Conservation (phyloP, 2,797 vertebrate genomes). For the Eulemur mongoz region DNA sequence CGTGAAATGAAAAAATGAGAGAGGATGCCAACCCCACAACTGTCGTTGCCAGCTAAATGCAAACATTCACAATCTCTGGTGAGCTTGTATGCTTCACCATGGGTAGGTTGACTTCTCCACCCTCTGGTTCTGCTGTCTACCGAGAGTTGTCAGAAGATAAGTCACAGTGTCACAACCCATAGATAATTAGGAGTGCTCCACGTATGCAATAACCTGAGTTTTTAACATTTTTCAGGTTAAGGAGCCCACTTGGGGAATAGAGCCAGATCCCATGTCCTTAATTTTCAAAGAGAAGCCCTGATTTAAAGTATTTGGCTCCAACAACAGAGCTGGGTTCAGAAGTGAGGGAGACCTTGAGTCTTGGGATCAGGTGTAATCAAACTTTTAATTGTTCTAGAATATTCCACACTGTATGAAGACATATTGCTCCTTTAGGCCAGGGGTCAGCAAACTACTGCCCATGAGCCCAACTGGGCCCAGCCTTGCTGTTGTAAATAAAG, state of each 20-base stretch:
- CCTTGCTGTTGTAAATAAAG: neutral
- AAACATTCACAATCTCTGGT: neutral
- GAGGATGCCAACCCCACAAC: neutral
- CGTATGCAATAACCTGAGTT: neutral
- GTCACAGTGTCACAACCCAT: neutral
- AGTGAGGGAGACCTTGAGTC: neutral
- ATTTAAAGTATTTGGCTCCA: neutral
- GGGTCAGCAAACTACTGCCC: neutral
- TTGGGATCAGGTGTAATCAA: neutral
- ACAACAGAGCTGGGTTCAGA: neutral
- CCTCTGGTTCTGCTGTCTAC: neutral
- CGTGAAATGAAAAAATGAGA: neutral
- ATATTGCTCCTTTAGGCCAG: neutral
- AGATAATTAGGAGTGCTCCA: neutral
- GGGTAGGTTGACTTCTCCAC: neutral
- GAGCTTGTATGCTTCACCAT: neutral
- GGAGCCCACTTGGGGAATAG: neutral
- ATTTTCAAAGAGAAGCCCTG: neutral
- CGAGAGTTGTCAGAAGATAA: neutral
- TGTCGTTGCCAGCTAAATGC: neutral
- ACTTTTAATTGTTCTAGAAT: neutral
- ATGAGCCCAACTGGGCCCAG: neutral
- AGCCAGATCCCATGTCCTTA: neutral
- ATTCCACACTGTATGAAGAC: neutral
- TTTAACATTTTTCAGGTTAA: neutral